These are phyloP conservation scores for Lindbergichthys nudifrons DNA, from an alignment of 2,797 vertebrate species.

Conservation along the genomic window DNA sequence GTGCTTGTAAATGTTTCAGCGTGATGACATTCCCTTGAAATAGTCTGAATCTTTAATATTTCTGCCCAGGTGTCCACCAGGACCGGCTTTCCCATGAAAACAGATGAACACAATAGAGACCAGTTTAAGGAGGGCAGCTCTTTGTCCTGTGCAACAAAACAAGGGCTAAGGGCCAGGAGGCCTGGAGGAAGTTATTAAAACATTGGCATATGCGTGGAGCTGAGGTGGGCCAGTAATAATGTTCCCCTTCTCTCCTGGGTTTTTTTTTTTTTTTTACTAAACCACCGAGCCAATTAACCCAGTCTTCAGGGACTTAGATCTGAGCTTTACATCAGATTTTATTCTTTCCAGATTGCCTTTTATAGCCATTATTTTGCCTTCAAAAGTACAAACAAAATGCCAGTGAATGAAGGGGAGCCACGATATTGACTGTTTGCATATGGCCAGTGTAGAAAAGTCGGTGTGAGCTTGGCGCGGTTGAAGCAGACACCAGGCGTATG, in stretches of 20 bases:
- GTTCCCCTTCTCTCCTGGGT: constrained; percentile 77
- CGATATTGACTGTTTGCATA: constrained; percentile 79
- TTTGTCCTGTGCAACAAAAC: constrained; percentile 76
- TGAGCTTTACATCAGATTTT: constrained; percentile 85
- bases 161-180: constrained; percentile 79
- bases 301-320: constrained; percentile 83
- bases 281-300: constrained; percentile 84
- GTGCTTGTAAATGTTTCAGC: constrained; percentile 18
- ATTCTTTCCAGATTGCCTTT: constrained; percentile 85
- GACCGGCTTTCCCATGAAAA: constrained; percentile 57
- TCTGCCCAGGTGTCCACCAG: constrained; percentile 70
- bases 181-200: constrained; percentile 86
- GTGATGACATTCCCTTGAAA: constrained; percentile 38
- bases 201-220: constrained; percentile 79
- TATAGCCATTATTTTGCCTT: constrained; percentile 84
- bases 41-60: constrained; percentile 7
- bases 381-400: constrained; percentile 86
- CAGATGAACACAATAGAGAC: constrained; percentile 60
- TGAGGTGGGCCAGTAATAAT: constrained; percentile 84
- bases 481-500: constrained; percentile 56
- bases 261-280: constrained; percentile 77
- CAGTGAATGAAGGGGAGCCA: constrained; percentile 78
- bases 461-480: constrained; percentile 63
- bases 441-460: constrained; percentile 66
- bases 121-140: constrained; percentile 62